Evolutionary conservation across 2,113 vertebrate species (phyloP), one percentile per base, ranked within the genome.

Genomic region (Oryzias melastigma): DNA sequence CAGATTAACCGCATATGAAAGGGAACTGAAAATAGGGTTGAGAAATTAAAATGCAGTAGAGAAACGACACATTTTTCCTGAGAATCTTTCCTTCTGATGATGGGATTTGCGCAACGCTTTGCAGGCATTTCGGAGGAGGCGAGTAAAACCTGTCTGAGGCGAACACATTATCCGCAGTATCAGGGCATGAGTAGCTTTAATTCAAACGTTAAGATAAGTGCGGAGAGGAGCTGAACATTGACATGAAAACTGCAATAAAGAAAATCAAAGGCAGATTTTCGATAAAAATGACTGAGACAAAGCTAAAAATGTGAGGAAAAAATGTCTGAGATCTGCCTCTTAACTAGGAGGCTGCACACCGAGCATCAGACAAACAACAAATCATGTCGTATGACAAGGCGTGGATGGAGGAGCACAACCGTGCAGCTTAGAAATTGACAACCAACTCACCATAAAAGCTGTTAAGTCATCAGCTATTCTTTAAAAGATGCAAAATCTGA

Each of bases 21-120:
- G 64, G 49, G 62, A 65, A 61, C 45, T 55, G 25, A 58, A 73
- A 67, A 64, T 52, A 25, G 63, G 41, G 71, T 58, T 77, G 72
- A 78, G 65, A 78, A 85, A 84, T 78, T 45, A 41, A 13, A 49
- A 52, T 55, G 52, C 60, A 56, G 59, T 27, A 53, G 29, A 71
- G 75, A 57, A 64, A 69, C 50, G 68, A 73, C 72, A 77, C 52
- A 70, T 74, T 80, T 77, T 68, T 58, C 40, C 63, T 35, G 18
- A 52, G 55, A 70, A 68, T 73, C 67, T 54, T 55, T 67, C 51
- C 19, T 64, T 68, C 64, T 58, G 29, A 59, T 62, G 75, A 83
- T 78, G 62, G 77, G 80, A 85, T 82, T 85, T 75, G 7, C 12
- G 17, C 16, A 69, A 65, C 73, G 69, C 62, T 78, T 66, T 71